Base-by-base conservation (phyloP, 2,888 invertebrate genomes). In the Hirtodrosophila duncani region DNA sequence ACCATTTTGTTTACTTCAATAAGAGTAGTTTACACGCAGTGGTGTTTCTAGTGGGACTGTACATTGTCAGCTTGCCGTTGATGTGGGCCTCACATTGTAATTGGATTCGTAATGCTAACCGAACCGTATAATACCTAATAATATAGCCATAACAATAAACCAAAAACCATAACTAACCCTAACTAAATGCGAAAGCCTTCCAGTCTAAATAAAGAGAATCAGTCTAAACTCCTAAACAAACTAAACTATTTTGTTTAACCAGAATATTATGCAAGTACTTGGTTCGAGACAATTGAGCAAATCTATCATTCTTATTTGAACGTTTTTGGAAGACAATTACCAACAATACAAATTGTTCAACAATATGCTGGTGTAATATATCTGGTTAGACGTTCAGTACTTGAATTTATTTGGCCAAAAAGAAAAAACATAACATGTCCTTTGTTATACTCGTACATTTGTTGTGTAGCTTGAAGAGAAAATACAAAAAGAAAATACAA, bases 31-130 rank as follows among this genome's bases (percentile, higher is more conserved):
- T 85, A 86, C 85, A 84, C 83, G 86, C 85, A 84, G 85, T 86
- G 87, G 86, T 67, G 58, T 65, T 56, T 86, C 87, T 86, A 85
- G 86, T 84, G 86, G 87, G 87, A 86, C 84, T 85, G 87, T 87
- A 87, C 87, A 87, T 83, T 85, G 89, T 88, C 90, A 90, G 90
- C 89, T 89, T 89, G 90, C 90, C 90, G 91, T 90, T 91, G 90
- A 89, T 90, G 91, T 91, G 88, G 90, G 89, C 90, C 90, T 85
- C 82, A 86, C 85, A 74, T 83, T 84, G 83, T 83, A 74, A 80
- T 68, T 80, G 82, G 70, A 74, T 70, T 70, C 66, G 75, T 66
- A 71, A 63, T 71, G 74, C 78, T 75, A 77, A 67, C 57, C 56
- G 67, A 77, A 68, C 68, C 49, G 57, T 51, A 58, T 55, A 68